Conservation (phyloP, 2,113 vertebrate species). For the Okapia johnstoni region DNA sequence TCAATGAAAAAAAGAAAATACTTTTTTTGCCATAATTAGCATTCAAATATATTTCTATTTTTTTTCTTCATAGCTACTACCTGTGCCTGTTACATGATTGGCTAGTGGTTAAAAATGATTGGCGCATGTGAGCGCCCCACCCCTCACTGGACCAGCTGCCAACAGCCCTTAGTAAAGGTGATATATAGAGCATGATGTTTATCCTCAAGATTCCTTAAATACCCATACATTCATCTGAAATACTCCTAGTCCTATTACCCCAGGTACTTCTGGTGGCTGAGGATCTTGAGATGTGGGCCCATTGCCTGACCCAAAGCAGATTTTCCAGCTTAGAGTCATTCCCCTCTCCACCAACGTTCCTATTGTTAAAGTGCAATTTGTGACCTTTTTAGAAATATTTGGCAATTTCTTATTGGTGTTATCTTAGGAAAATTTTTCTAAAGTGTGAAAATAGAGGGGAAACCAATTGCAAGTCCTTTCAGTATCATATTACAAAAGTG, state of each 20-base stretch:
- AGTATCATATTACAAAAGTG: neutral
- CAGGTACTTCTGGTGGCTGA: neutral
- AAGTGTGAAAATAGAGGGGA: neutral
- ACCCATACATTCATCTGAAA: neutral
- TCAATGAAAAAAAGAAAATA: neutral
- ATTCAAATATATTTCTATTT: neutral
- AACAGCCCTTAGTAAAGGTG: neutral
- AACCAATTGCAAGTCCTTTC: neutral
- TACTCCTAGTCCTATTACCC: neutral
- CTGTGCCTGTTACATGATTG: neutral
- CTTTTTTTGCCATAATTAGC: neutral
- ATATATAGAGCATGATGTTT: neutral
- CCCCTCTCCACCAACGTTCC: neutral
- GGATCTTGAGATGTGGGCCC: neutral
- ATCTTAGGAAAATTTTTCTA: neutral
- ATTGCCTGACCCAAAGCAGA: rapidly evolving
- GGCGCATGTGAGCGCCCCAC: rapidly evolving
- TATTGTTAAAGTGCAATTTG: neutral
- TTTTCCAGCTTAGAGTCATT: neutral
- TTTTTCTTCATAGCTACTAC: neutral
- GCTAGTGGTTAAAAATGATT: neutral
- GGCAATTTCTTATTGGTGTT: neutral
- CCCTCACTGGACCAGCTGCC: neutral
- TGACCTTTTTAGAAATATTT: neutral
- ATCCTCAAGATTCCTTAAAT: neutral